A percentile compares a stretch with the other conserved stretches of the same genome.
Conservation (phyloP, 1,140 invertebrate species). For the Dreissena rostriformis region DNA sequence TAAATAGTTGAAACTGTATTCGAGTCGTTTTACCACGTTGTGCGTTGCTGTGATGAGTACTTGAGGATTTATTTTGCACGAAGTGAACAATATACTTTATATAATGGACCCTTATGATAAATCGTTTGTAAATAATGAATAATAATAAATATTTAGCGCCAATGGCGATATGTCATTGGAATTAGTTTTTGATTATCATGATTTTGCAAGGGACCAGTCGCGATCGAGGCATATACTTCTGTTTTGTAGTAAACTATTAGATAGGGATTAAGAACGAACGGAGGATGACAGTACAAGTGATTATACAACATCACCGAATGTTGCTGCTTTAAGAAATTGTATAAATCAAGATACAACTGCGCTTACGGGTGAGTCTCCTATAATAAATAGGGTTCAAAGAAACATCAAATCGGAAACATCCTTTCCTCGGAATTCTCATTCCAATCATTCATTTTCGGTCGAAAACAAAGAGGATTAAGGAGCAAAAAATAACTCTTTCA, state of each 20-base stretch:
- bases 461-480: background rate
- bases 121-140: background rate
- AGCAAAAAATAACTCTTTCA: slow-evolving; percentile 38
- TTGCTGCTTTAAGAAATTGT: too few relatives aligned
- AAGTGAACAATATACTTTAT: too few relatives aligned
- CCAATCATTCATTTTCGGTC: slow-evolving; percentile 4
- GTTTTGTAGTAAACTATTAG: slow-evolving; percentile 75
- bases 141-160: slow-evolving; percentile 12
- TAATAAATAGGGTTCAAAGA: too few relatives aligned
- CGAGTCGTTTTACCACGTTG: too few relatives aligned
- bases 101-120: background rate
- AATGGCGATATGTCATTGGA: slow-evolving; percentile 32
- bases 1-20: too few relatives aligned
- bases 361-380: too few relatives aligned
- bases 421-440: background rate
- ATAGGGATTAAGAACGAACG: slow-evolving; percentile 74
- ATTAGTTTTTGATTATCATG: slow-evolving; percentile 35
- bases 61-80: too few relatives aligned
- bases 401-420: too few relatives aligned
- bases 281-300: slow-evolving; percentile 78
- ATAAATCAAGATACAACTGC: too few relatives aligned
- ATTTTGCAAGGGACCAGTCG: slow-evolving; percentile 43
- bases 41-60: too few relatives aligned
- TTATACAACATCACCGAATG: slow-evolving; percentile 66
- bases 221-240: slow-evolving; percentile 50